These are phyloP conservation scores for Eremophila alpestris DNA, from an alignment of 2,797 vertebrate genomes.

Conservation along the genomic window DNA sequence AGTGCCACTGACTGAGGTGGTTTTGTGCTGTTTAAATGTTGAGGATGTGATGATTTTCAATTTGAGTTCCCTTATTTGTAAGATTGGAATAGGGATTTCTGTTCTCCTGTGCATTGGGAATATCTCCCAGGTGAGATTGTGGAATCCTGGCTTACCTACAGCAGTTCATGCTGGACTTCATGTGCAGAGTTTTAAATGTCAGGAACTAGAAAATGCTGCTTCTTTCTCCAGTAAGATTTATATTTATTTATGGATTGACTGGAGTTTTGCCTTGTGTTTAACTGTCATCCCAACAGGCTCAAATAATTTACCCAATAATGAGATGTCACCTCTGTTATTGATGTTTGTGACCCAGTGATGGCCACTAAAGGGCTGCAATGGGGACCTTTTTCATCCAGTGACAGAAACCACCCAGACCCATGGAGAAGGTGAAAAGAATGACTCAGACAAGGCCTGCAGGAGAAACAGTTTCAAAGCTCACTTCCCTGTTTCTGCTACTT, in stretches of 20 bases:
- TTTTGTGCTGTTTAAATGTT: not conserved
- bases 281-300: not conserved
- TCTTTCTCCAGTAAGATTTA: not conserved
- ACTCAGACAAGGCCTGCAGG: not conserved
- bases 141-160: not conserved
- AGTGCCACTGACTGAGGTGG: not conserved
- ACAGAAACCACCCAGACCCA: no score
- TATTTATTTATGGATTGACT: accelerated
- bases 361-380: no score
- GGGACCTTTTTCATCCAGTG: no score
- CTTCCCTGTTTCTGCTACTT: not conserved
- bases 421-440: no score
- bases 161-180: not conserved
- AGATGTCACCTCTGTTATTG: no score
- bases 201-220: not conserved
- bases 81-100: not conserved
- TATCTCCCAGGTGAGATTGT: not conserved
- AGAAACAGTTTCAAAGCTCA: not conserved
- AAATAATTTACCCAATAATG: not conserved
- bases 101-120: not conserved
- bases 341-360: no score
- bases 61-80: not conserved
- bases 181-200: not conserved
- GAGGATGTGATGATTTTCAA: accelerated
- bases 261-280: not conserved